A percentile compares a stretch with the other conserved stretches of the same genome.
Evolutionary conservation across 2,888 invertebrate species (phyloP).

Genomic region (Masnerella sp.): DNA sequence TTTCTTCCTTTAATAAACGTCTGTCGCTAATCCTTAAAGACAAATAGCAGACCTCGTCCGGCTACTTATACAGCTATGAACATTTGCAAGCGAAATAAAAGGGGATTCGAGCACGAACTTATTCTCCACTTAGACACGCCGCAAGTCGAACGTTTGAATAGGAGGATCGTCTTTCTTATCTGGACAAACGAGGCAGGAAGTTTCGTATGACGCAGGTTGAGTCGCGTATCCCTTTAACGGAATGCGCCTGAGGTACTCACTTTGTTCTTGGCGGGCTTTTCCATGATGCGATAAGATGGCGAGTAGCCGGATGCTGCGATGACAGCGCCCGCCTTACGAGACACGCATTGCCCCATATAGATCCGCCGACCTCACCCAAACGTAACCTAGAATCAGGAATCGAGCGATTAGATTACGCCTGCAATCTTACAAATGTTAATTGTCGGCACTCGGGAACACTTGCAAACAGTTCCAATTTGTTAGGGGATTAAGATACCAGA

Average conservation of each 20-base stretch:
- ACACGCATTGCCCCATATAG: conserved; percentile 89
- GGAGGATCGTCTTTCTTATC: conserved; percentile 46
- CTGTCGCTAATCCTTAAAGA: too few species aligned
- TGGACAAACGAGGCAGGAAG: conserved; percentile 49
- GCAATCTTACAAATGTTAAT: neutral
- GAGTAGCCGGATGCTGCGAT: conserved; percentile 82
- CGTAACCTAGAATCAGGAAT: conserved; percentile 65
- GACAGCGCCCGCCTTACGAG: conserved; percentile 82
- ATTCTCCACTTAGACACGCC: conserved; percentile 20
- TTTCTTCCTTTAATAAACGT: too few species aligned
- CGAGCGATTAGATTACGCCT: conserved; percentile 1
- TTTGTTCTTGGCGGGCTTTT: conserved; percentile 75
- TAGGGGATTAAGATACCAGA: too few species aligned
- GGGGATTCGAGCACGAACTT: too few species aligned
- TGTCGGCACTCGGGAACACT: too few species aligned
- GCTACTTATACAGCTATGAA: too few species aligned
- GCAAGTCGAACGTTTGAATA: conserved; percentile 21
- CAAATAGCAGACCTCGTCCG: too few species aligned
- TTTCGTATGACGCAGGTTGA: conserved; percentile 34
- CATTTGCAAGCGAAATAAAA: too few species aligned
- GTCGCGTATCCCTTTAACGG: conserved; percentile 9
- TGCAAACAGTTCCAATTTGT: too few species aligned
- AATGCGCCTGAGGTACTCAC: conserved; percentile 62
- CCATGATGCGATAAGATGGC: conserved; percentile 79
- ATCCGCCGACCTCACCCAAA: conserved; percentile 71